Conservation (phyloP, 2,113 vertebrate genomes). For the Oxyruncus cristatus region DNA sequence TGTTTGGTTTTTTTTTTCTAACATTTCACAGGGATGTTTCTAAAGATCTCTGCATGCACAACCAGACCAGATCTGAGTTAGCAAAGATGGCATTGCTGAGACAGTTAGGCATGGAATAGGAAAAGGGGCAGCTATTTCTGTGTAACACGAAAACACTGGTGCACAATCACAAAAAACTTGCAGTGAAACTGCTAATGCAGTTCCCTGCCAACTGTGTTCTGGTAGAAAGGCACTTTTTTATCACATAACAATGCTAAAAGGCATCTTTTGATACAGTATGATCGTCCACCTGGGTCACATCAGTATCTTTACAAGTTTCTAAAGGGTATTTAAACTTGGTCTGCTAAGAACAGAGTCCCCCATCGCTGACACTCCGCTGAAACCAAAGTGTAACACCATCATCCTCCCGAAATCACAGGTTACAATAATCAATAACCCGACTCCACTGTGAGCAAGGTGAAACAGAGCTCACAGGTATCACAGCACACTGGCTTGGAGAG, state of each 20-base stretch:
- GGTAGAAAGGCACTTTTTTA: neutral
- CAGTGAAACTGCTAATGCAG: neutral
- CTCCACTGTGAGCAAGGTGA: rapidly evolving
- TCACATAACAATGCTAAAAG: neutral
- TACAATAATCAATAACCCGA: neutral
- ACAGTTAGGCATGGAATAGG: neutral
- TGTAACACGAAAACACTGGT: neutral
- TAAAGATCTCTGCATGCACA: neutral
- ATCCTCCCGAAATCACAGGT: neutral
- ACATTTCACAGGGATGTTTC: neutral
- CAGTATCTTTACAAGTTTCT: neutral
- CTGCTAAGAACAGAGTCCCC: neutral
- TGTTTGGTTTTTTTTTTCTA: neutral
- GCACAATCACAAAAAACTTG: neutral
- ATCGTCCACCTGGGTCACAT: neutral
- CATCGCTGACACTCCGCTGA: neutral
- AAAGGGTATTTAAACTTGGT: neutral
- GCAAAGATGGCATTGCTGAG: neutral
- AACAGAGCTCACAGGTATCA: neutral
- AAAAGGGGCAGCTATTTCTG: neutral
- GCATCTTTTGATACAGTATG: neutral
- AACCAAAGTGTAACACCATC: neutral
- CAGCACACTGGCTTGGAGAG: neutral
- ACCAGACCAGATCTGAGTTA: neutral
- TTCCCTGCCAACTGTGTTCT: neutral